Evolutionary conservation across 2,113 vertebrate genomes (phyloP).

Genomic region (Siphamia tubifer): DNA sequence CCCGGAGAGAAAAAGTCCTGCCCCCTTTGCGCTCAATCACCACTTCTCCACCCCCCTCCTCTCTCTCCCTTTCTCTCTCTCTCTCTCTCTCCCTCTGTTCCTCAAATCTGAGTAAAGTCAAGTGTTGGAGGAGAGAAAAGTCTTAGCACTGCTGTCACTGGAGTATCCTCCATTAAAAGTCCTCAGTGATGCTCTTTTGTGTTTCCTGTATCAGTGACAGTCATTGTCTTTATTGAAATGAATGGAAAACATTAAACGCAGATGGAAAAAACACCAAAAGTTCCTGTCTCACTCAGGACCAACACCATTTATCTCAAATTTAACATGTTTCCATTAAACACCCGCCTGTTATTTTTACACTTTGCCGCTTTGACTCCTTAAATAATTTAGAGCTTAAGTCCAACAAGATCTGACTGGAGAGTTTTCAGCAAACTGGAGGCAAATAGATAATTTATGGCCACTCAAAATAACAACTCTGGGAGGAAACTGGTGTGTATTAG

Average conservation of each 20-base stretch:
- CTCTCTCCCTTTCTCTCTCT: constrained; percentile 1
- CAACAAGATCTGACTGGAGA: constrained; percentile 4
- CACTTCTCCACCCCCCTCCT: constrained; percentile 55
- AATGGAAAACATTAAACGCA: too few relatives aligned
- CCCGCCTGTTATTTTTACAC: constrained; percentile 42
- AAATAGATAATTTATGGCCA: constrained; percentile 70
- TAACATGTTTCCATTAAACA: neutral
- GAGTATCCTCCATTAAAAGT: neutral
- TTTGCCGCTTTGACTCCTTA: constrained; percentile 47
- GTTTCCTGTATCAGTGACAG: neutral
- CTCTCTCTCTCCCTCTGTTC: constrained; percentile 34
- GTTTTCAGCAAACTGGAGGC: constrained; percentile 34
- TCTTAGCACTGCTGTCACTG: constrained; percentile 47
- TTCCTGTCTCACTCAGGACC: neutral
- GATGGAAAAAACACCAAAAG: too few relatives aligned
- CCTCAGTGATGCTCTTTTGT: neutral
- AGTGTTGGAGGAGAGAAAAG: constrained; percentile 66
- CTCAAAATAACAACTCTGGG: constrained; percentile 51
- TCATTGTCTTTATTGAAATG: neutral
- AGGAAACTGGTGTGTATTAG: constrained; percentile 7
- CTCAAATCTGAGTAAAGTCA: constrained; percentile 69
- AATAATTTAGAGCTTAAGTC: constrained; percentile 64
- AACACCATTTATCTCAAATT: neutral
- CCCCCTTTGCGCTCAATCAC: constrained; percentile 78
- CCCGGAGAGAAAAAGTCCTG: constrained; percentile 74